Percentiles rank a stretch among this genome's conserved stretches.
These are phyloP conservation scores for Vidua chalybeata DNA, from an alignment of 2,113 vertebrate species.

Conservation along the genomic window DNA sequence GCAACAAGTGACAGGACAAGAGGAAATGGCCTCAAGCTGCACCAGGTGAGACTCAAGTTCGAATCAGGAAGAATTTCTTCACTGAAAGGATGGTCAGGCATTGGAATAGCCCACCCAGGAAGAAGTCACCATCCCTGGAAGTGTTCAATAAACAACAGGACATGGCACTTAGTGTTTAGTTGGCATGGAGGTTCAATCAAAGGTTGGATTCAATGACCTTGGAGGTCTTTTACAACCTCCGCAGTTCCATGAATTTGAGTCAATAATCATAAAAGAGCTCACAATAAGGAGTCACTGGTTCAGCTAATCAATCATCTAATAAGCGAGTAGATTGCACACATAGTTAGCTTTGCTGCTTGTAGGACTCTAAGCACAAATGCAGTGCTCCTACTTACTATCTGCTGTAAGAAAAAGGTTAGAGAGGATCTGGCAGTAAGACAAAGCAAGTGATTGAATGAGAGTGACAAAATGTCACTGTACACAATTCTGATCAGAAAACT, in stretches of 20 bases:
- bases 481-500: not conserved
- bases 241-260: not conserved
- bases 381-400: not conserved
- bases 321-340: not conserved
- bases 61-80: not conserved
- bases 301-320: not conserved
- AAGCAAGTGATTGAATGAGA: not conserved
- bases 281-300: not conserved
- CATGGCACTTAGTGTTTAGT: not conserved
- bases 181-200: not conserved
- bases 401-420: not conserved
- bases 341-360: not conserved
- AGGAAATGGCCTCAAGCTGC: not conserved
- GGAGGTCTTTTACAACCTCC: not conserved
- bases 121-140: not conserved
- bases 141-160: not conserved
- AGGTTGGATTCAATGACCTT: not conserved
- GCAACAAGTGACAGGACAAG: not conserved
- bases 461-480: not conserved
- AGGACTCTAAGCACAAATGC: not conserved
- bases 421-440: not conserved
- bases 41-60: not conserved
- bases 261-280: not conserved
- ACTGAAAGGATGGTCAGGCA: not conserved
- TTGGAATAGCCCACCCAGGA: not conserved